These are phyloP conservation scores for Musca domestica DNA, from an alignment of 1,140 invertebrate genomes.

Conservation along the genomic window DNA sequence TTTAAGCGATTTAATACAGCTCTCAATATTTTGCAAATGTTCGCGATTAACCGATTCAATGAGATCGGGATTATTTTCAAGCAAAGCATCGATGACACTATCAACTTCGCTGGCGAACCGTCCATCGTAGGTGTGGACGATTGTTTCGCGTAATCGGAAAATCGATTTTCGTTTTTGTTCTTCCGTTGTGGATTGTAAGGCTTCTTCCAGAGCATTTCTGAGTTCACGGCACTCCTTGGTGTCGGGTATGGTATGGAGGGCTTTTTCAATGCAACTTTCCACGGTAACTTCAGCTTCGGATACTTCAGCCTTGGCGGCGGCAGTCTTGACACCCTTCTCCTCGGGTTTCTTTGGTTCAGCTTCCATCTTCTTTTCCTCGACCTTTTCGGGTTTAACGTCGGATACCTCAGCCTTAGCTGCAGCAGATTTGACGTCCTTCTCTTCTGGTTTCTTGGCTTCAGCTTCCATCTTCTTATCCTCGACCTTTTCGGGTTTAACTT, in stretches of 20 bases:
- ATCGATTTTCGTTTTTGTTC: background rate
- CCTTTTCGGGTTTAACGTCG: background rate
- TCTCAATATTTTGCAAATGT: background rate
- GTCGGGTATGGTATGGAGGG: background rate
- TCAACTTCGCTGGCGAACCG: background rate
- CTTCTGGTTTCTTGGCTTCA: conserved; percentile 21
- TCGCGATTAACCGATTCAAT: background rate
- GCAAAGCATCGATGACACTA: background rate
- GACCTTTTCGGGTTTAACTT: conserved; percentile 17
- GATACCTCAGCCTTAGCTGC: background rate
- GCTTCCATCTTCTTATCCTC: conserved; percentile 28
- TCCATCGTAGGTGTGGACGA: conserved; percentile 12
- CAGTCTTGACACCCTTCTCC: background rate
- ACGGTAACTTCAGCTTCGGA: background rate
- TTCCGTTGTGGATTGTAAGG: background rate
- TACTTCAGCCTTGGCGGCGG: background rate
- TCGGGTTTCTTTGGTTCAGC: background rate
- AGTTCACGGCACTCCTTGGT: background rate
- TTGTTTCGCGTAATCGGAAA: background rate
- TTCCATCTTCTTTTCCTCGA: background rate
- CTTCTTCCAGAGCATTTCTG: background rate
- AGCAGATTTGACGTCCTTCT: background rate
- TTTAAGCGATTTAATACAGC: background rate
- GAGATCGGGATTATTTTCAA: background rate
- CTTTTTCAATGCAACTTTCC: conserved; percentile 5